A percentile compares a stretch with the other conserved stretches of the same genome.
phyloP scores from a whole-genome alignment of 2,113 vertebrate genomes.

The Tangachromis dhanisi region DNA sequence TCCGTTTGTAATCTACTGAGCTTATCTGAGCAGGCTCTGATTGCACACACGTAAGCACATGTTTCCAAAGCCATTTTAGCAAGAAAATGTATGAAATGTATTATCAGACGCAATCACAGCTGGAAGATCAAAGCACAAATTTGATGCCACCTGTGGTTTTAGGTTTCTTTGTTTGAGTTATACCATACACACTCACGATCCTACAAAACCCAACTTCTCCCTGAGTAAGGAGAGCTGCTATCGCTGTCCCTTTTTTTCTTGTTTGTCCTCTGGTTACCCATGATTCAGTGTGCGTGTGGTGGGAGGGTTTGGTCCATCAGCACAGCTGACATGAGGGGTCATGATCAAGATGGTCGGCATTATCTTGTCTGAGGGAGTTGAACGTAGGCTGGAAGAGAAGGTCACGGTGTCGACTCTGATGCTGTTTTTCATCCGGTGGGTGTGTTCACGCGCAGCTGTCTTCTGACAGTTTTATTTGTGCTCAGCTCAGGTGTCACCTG shows the following conservation, averaged over 20 bases:
- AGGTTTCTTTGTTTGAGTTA: not conserved
- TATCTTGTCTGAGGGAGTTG: not conserved
- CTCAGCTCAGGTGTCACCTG: not conserved
- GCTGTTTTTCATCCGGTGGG: not conserved
- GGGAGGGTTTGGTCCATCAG: not conserved
- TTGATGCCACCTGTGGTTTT: not conserved
- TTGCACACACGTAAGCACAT: not conserved
- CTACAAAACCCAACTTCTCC: not conserved
- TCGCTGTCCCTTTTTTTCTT: not conserved
- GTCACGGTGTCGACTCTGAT: not conserved
- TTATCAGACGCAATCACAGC: not conserved
- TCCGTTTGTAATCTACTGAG: not conserved
- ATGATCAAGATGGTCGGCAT: not conserved
- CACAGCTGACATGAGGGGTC: not conserved
- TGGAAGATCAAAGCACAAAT: not conserved
- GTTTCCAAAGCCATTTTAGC: not conserved
- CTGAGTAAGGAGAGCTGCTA: not conserved
- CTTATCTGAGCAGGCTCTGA: not conserved
- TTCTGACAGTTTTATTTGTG: not conserved
- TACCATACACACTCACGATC: not conserved
- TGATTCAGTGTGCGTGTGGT: not conserved
- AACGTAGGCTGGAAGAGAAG: slow-evolving; percentile 18
- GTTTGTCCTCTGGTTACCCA: not conserved
- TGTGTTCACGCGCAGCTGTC: not conserved
- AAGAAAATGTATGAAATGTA: not conserved